A percentile compares a stretch with the other conserved stretches of the same genome.
phyloP scores from a whole-genome alignment of 2,888 invertebrate genomes.

The Monoplex corrugatus region DNA sequence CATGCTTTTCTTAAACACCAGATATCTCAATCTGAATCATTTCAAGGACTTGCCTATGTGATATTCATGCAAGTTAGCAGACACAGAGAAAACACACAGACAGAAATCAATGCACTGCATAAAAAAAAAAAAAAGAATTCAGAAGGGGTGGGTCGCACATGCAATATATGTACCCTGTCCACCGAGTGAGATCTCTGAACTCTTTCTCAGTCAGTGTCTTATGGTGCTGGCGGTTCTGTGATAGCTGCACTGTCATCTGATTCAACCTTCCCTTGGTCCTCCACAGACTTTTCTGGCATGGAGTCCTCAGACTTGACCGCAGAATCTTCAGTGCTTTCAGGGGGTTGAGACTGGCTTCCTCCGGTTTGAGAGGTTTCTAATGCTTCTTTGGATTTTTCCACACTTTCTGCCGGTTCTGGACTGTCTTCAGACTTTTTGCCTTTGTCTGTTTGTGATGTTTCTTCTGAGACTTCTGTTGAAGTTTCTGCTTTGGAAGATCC shows the following conservation, averaged over 20 bases:
- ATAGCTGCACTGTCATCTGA: conserved; percentile 3
- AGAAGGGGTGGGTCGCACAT: neutral
- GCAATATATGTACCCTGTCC: conserved; percentile 35
- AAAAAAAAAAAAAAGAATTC: no score
- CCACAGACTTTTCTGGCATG: neutral
- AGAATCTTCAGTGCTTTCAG: neutral
- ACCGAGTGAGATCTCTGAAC: conserved; percentile 33
- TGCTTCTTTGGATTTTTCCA: no score
- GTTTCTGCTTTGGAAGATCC: conserved; percentile 28
- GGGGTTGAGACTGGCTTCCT: neutral
- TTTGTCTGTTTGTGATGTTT: neutral
- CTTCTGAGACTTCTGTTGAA: conserved; percentile 3
- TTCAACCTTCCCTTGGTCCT: conserved; percentile 8
- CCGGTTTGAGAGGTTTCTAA: neutral
- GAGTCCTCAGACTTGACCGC: conserved; percentile 18
- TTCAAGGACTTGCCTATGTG: no score
- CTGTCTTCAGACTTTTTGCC: neutral
- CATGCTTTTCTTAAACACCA: no score
- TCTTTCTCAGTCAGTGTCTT: conserved; percentile 45
- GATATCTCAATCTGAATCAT: no score
- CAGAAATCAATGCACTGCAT: no score
- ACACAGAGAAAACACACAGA: no score
- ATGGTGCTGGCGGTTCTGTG: conserved; percentile 31
- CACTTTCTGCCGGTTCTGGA: neutral
- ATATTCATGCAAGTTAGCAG: no score